Conservation (phyloP, 2,888 invertebrate genomes). For the Odontocolon sp. region DNA sequence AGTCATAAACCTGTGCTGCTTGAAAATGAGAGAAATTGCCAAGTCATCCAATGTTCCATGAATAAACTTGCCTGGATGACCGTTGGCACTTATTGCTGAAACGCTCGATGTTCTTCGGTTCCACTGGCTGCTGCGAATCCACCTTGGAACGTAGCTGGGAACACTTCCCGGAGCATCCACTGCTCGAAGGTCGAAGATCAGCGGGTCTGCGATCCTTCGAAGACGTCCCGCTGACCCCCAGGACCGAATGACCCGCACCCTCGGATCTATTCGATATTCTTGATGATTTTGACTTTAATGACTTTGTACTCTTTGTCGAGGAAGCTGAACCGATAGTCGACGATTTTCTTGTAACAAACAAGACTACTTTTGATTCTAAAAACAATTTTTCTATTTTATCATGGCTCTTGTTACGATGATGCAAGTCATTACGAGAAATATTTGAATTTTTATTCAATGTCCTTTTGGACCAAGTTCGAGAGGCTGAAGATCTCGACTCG, state of each 20-base stretch:
- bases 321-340: background rate
- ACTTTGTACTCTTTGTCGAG: background rate
- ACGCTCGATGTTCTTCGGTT: constrained; percentile 21
- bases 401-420: background rate
- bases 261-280: constrained; percentile 4
- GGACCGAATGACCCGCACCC: constrained; percentile 4
- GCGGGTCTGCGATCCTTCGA: constrained; percentile 15
- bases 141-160: constrained; percentile 23
- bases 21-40: background rate
- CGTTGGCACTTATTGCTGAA: constrained; percentile 60
- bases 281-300: constrained; percentile 1
- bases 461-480: background rate
- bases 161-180: constrained; percentile 56
- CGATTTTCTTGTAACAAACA: constrained; percentile 18
- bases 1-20: constrained; percentile 37
- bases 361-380: constrained; percentile 34
- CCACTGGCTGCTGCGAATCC: constrained; percentile 23
- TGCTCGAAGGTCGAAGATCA: constrained; percentile 46
- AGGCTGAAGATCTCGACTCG: background rate
- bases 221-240: constrained; percentile 37
- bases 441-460: background rate
- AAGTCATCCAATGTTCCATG: constrained; percentile 18
- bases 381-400: constrained; percentile 33
- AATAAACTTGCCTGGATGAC: constrained; percentile 58
- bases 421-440: background rate